Base-by-base conservation (phyloP, 2,113 vertebrate genomes). In the Phainopepla nitens region DNA sequence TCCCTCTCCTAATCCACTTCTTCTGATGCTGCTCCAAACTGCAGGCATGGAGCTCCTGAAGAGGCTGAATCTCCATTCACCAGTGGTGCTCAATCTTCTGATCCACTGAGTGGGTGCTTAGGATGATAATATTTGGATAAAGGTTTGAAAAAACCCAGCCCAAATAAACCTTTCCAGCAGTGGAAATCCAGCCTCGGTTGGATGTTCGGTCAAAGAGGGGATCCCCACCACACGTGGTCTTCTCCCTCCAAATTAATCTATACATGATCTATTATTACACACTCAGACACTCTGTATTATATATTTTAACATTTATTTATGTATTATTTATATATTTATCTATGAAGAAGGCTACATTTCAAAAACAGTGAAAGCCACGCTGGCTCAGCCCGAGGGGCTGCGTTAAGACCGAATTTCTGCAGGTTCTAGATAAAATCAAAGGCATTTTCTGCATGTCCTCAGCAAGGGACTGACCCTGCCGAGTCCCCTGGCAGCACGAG, bases 1-100 rank as follows among this genome's bases (percentile, higher is more conserved):
- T 16, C 31, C 62, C 11, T 24, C 39, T 62, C 14, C 25, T 24
- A 41, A 69, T 9, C 21, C 28, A 10, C 16, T 69, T 19, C 41
- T 42, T 10, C 50, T 14, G 33, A 23, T 64, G 49, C 41, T 42
- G 31, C 53, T 56, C 45, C 60, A 51, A 39, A 17, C 18, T 9
- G 8, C n/a, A 24, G 36, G 27, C 15, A 20, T 1, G 25, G 73
- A n/a, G n/a, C 36, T 70, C n/a, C 29, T 19, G 19, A 47, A 21
- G 44, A 13, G 28, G 22, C 1, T 60, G 15, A 2, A 15, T 27
- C 47, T 81, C 16, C 0, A 0, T 4, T 10, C 9, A 33, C 2
- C 10, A 47, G 8, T 0, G 12, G 7, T 23, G 42, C 23, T 7
- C 71, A n/a, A 69, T 21, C 44, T 49, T 35, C 5, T 8, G 25